Percentiles rank a stretch among this genome's conserved stretches.
Conservation (phyloP, 2,797 vertebrate species). For the Manis crassicaudata region DNA sequence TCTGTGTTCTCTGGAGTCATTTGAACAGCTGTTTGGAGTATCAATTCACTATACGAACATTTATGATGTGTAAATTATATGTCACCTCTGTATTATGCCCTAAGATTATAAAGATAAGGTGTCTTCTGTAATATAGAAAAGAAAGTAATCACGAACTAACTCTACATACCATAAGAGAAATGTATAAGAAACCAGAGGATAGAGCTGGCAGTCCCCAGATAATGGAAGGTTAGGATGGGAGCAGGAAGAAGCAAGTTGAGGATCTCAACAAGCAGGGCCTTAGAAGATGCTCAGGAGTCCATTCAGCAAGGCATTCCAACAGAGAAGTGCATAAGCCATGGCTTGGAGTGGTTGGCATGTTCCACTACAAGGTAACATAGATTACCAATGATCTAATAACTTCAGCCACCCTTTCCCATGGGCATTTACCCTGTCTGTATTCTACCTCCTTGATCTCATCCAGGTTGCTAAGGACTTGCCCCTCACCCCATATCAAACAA, state of each 20-base stretch:
- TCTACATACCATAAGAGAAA: background rate
- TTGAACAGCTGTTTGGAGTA: background rate
- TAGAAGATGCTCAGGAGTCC: background rate
- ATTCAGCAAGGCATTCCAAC: background rate
- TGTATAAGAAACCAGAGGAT: background rate
- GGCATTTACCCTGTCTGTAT: background rate
- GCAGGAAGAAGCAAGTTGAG: background rate
- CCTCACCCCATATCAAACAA: background rate
- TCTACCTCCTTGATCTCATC: background rate
- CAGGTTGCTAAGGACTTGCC: background rate
- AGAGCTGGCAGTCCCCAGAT: background rate
- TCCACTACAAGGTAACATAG: background rate
- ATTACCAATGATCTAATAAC: background rate
- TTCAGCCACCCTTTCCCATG: background rate
- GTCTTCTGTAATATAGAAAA: background rate
- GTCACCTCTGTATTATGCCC: background rate
- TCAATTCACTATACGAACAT: constrained; percentile 7
- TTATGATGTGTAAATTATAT: background rate
- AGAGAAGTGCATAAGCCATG: background rate
- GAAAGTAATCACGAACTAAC: constrained; percentile 3
- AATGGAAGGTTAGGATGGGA: background rate
- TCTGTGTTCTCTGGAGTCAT: background rate
- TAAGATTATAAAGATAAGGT: background rate
- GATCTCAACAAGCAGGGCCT: background rate
- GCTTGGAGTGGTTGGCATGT: background rate